These are phyloP conservation scores for Leucophenga maculata DNA, from an alignment of 2,888 invertebrate genomes.

Conservation along the genomic window DNA sequence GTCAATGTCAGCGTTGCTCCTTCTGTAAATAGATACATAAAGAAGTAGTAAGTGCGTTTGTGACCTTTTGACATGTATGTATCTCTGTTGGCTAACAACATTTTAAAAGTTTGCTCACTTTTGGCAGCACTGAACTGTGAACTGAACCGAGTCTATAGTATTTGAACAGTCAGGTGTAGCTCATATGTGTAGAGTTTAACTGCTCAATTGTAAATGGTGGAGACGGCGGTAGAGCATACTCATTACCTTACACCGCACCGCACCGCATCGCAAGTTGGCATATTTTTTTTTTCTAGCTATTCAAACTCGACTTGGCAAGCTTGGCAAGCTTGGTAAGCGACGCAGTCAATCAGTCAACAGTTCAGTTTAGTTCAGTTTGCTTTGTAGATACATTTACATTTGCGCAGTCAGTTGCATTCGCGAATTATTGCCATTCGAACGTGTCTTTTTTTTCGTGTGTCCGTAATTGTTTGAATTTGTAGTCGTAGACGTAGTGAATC, in stretches of 20 bases:
- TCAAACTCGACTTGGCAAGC: no score
- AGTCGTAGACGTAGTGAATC: background rate
- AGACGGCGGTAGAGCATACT: no score
- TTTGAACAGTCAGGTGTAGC: background rate
- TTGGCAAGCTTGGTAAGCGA: no score
- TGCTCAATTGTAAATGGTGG: no score
- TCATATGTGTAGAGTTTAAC: no score
- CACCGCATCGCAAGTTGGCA: no score
- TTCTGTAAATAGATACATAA: background rate
- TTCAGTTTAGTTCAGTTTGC: background rate
- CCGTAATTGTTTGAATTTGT: background rate
- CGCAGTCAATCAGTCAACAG: no score
- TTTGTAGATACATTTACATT: background rate
- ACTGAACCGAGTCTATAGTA: background rate
- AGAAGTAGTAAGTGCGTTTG: background rate
- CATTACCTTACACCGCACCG: no score
- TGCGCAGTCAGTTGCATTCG: slow-evolving; percentile 59
- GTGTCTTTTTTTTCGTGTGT: slow-evolving; percentile 43
- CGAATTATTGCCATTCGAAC: slow-evolving; percentile 59
- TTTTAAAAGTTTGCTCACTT: background rate
- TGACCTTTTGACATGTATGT: background rate
- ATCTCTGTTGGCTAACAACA: background rate
- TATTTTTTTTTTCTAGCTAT: no score
- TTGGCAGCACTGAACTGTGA: slow-evolving; percentile 4
- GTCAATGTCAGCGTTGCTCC: slow-evolving; percentile 14